Base-by-base conservation (phyloP, 1,140 invertebrate species). In the Drosophila yakuba region DNA sequence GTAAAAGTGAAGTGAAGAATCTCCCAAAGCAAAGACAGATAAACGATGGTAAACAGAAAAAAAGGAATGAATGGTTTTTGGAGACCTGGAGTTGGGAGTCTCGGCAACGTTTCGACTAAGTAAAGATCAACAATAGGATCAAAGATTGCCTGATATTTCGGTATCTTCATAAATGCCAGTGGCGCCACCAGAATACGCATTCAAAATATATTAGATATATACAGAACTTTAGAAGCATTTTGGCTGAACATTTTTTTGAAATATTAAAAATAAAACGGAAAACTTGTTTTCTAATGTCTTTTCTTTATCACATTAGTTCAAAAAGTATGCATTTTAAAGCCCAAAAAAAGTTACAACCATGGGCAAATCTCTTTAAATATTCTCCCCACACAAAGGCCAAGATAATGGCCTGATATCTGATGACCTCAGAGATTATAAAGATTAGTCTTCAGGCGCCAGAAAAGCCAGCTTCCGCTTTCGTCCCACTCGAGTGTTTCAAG, bases 371-470 rank as follows among this genome's bases (percentile, higher is more conserved):
- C 38, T 57, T 12, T 4, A 28, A 25, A 32, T 55, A 55, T 7
- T 25, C 44, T 11, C 32, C 51, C 15, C 20, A 32, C 59, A 41
- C 36, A 50, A 17, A n/a, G 39, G 11, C 15, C 11, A 4, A 64
- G 59, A 67, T 41, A 64, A 67, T 15, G 8, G 2, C 45, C 28
- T 56, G 50, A 39, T 69, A 55, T 56, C 61, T 67, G 66, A 15
- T 41, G 67, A 71, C 67, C 64, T 69, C 14, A 14, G 50, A 69
- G 67, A 69, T 69, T 67, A 67, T 14, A 17, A 36, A 67, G 63
- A 67, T 67, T 56, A 71, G n/a, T 35, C 56, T 69, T 38, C n/a
- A 68, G 68, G 67, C 67, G 67, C 67, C 67, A 71, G 67, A 50
- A 36, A 45, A 36, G 67, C 51, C 67, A 69, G 54, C 68, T 72